Percentiles rank a stretch among this genome's conserved stretches.
These are phyloP conservation scores for Tangara arthus DNA, from an alignment of 2,797 vertebrate species.

Conservation along the genomic window DNA sequence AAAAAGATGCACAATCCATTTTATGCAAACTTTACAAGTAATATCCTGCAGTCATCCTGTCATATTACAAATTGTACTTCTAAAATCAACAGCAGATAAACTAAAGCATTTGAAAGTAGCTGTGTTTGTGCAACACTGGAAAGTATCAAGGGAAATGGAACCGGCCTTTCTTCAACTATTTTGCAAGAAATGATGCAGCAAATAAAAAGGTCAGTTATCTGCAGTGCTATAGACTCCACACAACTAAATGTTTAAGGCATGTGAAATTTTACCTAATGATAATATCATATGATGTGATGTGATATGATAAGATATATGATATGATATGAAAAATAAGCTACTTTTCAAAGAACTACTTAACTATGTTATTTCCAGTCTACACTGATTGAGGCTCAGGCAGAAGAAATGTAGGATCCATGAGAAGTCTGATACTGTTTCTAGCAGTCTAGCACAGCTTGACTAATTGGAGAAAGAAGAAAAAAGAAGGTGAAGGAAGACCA, in stretches of 20 bases:
- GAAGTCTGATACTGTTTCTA: neutral
- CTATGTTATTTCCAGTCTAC: neutral
- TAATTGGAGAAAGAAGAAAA: neutral
- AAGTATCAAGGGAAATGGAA: constrained; percentile 6
- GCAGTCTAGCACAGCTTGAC: neutral
- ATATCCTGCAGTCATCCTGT: constrained; percentile 23
- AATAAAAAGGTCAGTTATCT: neutral
- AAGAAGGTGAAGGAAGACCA: neutral
- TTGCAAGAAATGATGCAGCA: neutral
- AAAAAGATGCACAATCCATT: constrained; percentile 40
- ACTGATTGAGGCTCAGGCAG: neutral
- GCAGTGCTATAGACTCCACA: neutral
- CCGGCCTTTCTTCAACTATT: neutral
- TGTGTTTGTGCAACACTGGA: constrained; percentile 21
- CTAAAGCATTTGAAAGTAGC: neutral
- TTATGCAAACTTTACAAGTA: constrained; percentile 34
- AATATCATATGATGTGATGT: neutral
- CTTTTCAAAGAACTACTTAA: neutral
- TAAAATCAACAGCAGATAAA: constrained; percentile 42
- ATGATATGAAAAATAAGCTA: neutral
- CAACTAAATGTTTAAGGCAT: neutral
- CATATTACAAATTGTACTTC: neutral
- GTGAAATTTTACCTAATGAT: neutral
- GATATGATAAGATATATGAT: neutral
- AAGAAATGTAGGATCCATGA: neutral